phyloP scores from a whole-genome alignment of 1,140 invertebrate genomes.

The Zaprionus davidi region DNA sequence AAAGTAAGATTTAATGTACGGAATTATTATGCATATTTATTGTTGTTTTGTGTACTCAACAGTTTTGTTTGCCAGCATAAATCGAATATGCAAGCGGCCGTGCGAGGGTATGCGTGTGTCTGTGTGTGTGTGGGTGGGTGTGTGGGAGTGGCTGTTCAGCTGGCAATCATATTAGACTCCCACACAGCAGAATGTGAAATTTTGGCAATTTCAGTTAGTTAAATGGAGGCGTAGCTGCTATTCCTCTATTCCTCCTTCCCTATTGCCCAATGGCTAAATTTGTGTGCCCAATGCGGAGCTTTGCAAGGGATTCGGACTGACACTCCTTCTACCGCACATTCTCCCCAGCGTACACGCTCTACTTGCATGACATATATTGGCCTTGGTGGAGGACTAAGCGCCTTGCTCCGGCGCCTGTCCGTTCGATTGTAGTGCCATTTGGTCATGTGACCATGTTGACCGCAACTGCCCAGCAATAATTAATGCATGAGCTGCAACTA shows the following conservation, averaged over 20 bases:
- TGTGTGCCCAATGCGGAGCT: conserved; percentile 37
- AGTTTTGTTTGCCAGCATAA: conserved; percentile 40
- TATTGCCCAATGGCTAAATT: conserved; percentile 44
- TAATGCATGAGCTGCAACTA: conserved; percentile 78
- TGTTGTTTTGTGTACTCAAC: conserved; percentile 63
- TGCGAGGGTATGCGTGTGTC: neutral
- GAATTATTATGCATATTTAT: conserved; percentile 78
- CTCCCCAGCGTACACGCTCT: neutral
- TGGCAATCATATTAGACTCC: conserved; percentile 57
- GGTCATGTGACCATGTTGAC: conserved; percentile 51
- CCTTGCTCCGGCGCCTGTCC: conserved; percentile 17
- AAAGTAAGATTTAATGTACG: conserved; percentile 62
- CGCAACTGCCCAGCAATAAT: conserved; percentile 80
- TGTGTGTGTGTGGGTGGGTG: neutral
- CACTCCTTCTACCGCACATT: neutral
- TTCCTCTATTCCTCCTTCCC: neutral
- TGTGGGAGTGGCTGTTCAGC: conserved; percentile 3
- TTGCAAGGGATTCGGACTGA: conserved; percentile 23
- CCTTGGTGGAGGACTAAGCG: conserved; percentile 18
- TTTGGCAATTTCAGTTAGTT: conserved; percentile 71
- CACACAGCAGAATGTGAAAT: conserved; percentile 28
- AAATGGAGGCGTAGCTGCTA: conserved; percentile 62
- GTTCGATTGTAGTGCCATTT: conserved; percentile 40
- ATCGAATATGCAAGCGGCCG: neutral
- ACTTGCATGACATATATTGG: conserved; percentile 16